Conservation (phyloP, 2,888 invertebrate genomes). For the Noctua comes region DNA sequence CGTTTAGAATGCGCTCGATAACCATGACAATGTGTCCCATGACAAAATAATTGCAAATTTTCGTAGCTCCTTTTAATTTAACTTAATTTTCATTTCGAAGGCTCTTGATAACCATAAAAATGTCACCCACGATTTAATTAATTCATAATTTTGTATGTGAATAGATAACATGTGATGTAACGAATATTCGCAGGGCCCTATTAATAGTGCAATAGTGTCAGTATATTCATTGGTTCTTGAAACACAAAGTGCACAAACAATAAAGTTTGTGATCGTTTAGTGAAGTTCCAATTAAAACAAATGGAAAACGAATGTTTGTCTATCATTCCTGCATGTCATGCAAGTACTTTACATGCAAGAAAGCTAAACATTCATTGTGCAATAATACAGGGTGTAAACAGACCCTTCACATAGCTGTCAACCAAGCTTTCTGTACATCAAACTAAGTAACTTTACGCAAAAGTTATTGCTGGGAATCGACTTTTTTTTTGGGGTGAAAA, state of each 20-base stretch:
- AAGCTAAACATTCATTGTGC: background rate
- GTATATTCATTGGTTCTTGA: conserved; percentile 31
- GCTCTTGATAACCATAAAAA: background rate
- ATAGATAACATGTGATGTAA: background rate
- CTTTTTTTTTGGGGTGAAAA: too few relatives aligned
- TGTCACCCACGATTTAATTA: background rate
- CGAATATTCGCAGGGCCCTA: conserved; percentile 24
- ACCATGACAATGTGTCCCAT: background rate
- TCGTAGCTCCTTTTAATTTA: background rate
- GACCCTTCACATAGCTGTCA: too few relatives aligned
- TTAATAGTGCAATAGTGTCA: conserved; percentile 9
- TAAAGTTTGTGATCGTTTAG: conserved; percentile 35
- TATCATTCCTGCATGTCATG: conserved; percentile 9
- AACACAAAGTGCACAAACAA: conserved; percentile 48
- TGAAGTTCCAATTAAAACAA: conserved; percentile 36
- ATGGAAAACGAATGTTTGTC: conserved; percentile 29
- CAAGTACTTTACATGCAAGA: conserved; percentile 6
- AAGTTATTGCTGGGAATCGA: too few relatives aligned
- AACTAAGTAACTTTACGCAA: too few relatives aligned
- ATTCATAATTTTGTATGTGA: background rate
- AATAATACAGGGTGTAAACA: too few relatives aligned
- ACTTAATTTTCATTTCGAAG: background rate
- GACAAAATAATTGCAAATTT: background rate
- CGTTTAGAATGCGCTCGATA: background rate
- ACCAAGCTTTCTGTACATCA: too few relatives aligned